phyloP scores from a whole-genome alignment of 2,888 invertebrate species.

The Coenonympha glycerion region DNA sequence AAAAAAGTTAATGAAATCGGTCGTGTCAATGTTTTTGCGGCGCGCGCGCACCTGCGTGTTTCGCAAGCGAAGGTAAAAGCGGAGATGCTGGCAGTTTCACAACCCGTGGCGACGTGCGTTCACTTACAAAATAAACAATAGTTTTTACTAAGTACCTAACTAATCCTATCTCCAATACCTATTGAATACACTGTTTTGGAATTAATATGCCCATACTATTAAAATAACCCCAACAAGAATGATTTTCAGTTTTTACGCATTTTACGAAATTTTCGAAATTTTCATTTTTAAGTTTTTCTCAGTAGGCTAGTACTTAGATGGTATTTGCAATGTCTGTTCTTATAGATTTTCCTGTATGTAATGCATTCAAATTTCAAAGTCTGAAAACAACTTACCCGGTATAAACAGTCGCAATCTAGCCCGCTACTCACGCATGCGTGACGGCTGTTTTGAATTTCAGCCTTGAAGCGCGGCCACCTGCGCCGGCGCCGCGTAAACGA shows the following conservation, averaged over 20 bases:
- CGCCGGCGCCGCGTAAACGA: constrained; percentile 79
- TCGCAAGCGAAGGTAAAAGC: constrained; percentile 75
- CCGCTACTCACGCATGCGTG: constrained; percentile 70
- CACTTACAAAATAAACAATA: constrained; percentile 42
- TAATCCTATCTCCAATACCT: no score
- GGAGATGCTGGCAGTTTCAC: constrained; percentile 71
- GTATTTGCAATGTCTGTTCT: neutral
- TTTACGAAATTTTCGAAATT: no score
- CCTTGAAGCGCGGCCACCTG: constrained; percentile 78
- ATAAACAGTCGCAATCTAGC: constrained; percentile 54
- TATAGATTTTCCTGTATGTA: neutral
- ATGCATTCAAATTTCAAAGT: neutral
- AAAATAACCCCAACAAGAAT: no score
- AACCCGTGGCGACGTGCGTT: constrained; percentile 56
- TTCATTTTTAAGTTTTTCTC: no score
- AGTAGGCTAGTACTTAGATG: neutral
- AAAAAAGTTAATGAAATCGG: constrained; percentile 72
- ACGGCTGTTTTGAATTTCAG: constrained; percentile 76
- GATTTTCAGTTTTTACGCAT: no score
- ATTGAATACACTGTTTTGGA: no score
- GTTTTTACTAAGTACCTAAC: no score
- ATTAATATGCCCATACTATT: no score
- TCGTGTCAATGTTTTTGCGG: constrained; percentile 67
- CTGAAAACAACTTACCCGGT: constrained; percentile 38
- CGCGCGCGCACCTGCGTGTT: constrained; percentile 78